Evolutionary conservation across 1,140 invertebrate genomes (phyloP).

Genomic region (Alviniconcha marisindica): DNA sequence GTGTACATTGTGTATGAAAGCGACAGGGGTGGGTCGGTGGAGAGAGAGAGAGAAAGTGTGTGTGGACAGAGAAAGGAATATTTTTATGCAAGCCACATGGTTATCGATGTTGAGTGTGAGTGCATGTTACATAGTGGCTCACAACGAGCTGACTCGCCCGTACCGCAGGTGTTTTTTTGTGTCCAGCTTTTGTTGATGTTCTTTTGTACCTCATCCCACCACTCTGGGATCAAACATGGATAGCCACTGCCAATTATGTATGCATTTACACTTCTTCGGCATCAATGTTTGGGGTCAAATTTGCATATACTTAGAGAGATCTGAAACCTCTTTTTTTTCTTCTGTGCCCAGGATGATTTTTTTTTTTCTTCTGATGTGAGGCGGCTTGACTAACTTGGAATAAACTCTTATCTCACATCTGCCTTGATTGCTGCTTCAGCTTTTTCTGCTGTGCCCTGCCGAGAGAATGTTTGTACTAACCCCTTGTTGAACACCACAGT

Average conservation of each 20-base stretch:
- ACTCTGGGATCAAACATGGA: background rate
- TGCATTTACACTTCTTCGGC: background rate
- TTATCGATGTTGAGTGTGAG: background rate
- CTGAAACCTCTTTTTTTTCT: conserved; percentile 5
- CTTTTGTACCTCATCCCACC: background rate
- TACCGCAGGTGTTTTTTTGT: background rate
- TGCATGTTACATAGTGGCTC: no score
- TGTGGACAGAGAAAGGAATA: background rate
- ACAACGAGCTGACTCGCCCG: no score
- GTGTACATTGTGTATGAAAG: background rate
- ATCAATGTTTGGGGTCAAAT: background rate
- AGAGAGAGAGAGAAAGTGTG: background rate
- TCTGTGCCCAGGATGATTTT: no score
- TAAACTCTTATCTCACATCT: conserved; percentile 13
- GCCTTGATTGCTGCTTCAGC: background rate
- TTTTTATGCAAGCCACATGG: background rate
- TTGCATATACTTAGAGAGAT: conserved; percentile 14
- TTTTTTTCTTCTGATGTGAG: background rate
- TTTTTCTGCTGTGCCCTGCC: conserved; percentile 17
- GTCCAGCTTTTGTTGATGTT: background rate
- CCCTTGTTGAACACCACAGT: no score
- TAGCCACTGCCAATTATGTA: conserved; percentile 24
- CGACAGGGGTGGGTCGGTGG: background rate
- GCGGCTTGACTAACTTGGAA: conserved; percentile 18
- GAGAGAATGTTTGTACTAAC: background rate